These are phyloP conservation scores for Silurus asotus DNA, from an alignment of 2,113 vertebrate species.

Conservation along the genomic window DNA sequence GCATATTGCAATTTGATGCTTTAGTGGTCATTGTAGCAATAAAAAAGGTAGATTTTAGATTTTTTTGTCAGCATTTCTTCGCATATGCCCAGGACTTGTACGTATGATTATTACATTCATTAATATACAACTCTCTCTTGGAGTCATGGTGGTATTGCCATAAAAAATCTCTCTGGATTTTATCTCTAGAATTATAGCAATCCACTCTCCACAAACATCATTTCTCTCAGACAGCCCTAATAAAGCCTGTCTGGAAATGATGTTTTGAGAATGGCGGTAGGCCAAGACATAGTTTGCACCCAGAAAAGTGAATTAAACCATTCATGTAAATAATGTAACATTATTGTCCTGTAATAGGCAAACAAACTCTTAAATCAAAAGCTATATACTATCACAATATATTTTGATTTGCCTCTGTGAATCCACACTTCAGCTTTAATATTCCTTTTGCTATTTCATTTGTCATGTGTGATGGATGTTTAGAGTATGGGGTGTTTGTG, in stretches of 20 bases:
- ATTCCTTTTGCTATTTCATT: not conserved
- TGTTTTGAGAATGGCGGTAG: not conserved
- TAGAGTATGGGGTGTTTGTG: not conserved
- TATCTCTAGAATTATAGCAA: not conserved
- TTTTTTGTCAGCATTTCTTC: not conserved
- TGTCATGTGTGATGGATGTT: not conserved
- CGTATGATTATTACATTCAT: not conserved
- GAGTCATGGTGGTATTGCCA: not conserved
- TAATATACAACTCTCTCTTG: not conserved
- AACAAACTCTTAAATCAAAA: not conserved
- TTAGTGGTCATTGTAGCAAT: not conserved
- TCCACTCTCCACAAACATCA: not conserved
- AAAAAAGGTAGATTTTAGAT: not conserved
- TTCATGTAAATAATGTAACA: not conserved
- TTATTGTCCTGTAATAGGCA: not conserved
- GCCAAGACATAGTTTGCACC: not conserved
- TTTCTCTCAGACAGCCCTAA: not conserved
- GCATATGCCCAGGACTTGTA: not conserved
- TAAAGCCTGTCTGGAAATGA: conserved; percentile 17
- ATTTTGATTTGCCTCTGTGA: not conserved
- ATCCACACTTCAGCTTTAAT: not conserved
- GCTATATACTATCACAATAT: not conserved
- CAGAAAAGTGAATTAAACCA: no score
- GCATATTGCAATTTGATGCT: not conserved
- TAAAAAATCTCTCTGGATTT: not conserved